phyloP scores from a whole-genome alignment of 1,140 invertebrate species.

The Leptinotarsa undecemlineata region DNA sequence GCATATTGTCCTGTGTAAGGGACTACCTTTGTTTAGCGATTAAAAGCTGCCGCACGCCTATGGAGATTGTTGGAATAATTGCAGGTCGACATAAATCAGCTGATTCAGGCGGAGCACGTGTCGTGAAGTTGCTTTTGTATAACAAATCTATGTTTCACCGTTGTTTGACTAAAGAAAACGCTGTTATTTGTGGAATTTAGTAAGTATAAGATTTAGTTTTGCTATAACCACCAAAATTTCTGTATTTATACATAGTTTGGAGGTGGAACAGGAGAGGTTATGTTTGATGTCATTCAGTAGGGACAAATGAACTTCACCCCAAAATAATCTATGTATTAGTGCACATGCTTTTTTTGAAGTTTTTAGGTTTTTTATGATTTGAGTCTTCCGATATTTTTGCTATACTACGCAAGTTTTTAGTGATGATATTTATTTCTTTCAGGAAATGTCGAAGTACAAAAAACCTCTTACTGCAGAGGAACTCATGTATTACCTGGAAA shows the following conservation, averaged over 20 bases:
- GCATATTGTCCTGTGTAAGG: conserved; percentile 9
- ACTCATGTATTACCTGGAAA: conserved; percentile 2
- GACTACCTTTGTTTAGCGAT: conserved; percentile 4
- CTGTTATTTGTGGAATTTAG: conserved; percentile 11
- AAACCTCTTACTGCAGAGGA: conserved; percentile 13
- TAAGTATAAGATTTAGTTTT: conserved; percentile 11
- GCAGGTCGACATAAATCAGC: neutral
- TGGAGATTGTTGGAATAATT: conserved; percentile 5
- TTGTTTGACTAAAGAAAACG: conserved; percentile 9
- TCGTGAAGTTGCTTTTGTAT: neutral
- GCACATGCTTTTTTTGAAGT: neutral
- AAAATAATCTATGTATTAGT: conserved; percentile 5
- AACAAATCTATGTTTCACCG: neutral
- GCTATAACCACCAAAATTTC: neutral
- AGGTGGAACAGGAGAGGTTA: neutral
- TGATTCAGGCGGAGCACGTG: conserved; percentile 9
- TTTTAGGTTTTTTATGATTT: conserved; percentile 3
- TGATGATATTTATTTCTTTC: conserved; percentile 12
- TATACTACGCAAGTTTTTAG: conserved; percentile 6
- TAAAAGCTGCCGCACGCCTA: conserved; percentile 4
- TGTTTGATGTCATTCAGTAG: conserved; percentile 3
- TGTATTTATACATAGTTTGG: conserved; percentile 10
- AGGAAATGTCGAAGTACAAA: conserved; percentile 15
- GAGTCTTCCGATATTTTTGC: conserved; percentile 2
- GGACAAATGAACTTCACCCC: conserved; percentile 8